A percentile compares a stretch with the other conserved stretches of the same genome.
phyloP scores from a whole-genome alignment of 2,113 vertebrate species.

The Eudyptes chrysolophus region DNA sequence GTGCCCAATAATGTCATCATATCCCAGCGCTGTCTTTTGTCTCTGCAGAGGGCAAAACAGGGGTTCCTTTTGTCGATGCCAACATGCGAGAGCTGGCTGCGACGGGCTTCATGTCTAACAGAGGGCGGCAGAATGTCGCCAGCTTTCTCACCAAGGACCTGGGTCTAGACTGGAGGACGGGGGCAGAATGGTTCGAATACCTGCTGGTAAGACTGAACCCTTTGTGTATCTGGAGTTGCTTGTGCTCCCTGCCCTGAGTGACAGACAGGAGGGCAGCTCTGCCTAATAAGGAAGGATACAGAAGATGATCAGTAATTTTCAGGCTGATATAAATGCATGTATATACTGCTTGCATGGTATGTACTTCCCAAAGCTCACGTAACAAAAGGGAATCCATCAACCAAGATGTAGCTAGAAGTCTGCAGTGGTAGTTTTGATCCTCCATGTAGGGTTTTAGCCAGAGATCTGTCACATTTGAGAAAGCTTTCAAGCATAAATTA shows the following conservation, averaged over 20 bases:
- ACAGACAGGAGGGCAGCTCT: background rate
- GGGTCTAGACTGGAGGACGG: slow-evolving; percentile 85
- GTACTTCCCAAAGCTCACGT: background rate
- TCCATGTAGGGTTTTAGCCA: background rate
- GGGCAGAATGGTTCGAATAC: slow-evolving; percentile 84
- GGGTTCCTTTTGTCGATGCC: slow-evolving; percentile 85
- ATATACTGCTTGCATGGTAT: background rate
- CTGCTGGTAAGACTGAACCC: slow-evolving; percentile 70
- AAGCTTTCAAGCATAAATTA: background rate
- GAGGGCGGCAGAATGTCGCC: slow-evolving; percentile 82
- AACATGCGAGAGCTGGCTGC: slow-evolving; percentile 83
- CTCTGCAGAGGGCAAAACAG: slow-evolving; percentile 78
- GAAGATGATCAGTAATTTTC: background rate
- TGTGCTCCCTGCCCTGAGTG: background rate
- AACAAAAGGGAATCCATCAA: background rate
- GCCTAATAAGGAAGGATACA: background rate
- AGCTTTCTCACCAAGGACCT: slow-evolving; percentile 88
- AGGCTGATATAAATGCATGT: background rate
- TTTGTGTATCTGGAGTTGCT: background rate
- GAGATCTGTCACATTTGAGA: background rate
- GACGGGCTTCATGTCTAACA: slow-evolving; percentile 85
- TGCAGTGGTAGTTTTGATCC: background rate
- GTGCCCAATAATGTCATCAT: background rate
- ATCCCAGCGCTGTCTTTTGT: background rate
- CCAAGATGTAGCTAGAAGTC: background rate